These are phyloP conservation scores for Conistra vaccinii DNA, from an alignment of 2,888 invertebrate genomes.

Conservation along the genomic window DNA sequence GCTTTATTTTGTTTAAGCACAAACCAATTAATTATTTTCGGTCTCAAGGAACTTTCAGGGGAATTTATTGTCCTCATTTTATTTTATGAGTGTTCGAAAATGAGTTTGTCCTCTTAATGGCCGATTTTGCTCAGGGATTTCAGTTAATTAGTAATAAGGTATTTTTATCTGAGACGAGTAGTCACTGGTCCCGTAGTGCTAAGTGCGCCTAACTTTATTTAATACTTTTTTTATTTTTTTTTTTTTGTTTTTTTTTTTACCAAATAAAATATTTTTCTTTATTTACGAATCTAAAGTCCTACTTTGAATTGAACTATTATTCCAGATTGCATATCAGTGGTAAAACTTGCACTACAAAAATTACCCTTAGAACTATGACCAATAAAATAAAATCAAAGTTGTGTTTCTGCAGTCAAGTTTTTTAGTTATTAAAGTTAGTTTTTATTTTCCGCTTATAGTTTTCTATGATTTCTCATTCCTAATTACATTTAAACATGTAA, in stretches of 20 bases:
- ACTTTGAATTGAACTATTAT: not conserved
- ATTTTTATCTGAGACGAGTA: conserved; percentile 2
- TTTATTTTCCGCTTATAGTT: too few species aligned
- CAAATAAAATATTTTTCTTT: not conserved
- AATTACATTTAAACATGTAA: too few species aligned
- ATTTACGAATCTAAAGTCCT: not conserved
- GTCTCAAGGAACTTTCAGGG: conserved; percentile 66
- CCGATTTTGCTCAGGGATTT: conserved; percentile 45
- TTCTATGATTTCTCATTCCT: too few species aligned
- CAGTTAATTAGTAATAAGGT: conserved; percentile 28
- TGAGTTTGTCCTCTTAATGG: conserved; percentile 52
- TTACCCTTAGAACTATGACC: too few species aligned
- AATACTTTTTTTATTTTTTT: not conserved
- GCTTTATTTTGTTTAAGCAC: conserved; percentile 73
- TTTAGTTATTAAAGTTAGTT: too few species aligned
- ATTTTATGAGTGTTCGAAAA: conserved; percentile 64
- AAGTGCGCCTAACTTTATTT: not conserved
- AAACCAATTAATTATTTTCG: conserved; percentile 75
- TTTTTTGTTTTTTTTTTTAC: too few species aligned
- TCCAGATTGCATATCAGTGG: too few species aligned
- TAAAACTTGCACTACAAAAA: too few species aligned
- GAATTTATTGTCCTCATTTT: conserved; percentile 67
- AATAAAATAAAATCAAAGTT: too few species aligned
- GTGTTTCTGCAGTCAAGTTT: too few species aligned
- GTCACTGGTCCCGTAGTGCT: not conserved